Evolutionary conservation across 2,888 invertebrate genomes (phyloP).

Genomic region (Tinea pellionella): DNA sequence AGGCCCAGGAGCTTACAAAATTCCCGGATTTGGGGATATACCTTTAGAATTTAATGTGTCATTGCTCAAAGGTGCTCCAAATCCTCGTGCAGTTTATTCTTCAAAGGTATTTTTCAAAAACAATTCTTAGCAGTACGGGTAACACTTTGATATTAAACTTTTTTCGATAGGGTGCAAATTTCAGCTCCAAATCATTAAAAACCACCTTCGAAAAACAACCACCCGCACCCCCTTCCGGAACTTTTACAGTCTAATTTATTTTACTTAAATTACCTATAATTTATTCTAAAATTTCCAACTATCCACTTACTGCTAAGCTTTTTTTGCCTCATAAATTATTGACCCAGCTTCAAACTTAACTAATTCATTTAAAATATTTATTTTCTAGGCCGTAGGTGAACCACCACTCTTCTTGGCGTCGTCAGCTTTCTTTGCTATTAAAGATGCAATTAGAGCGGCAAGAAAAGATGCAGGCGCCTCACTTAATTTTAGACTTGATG

Average conservation of each 20-base stretch:
- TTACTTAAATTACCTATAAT: too few species aligned
- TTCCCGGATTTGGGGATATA: slow-evolving; percentile 93
- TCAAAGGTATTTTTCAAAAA: slow-evolving; percentile 85
- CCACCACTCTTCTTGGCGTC: slow-evolving; percentile 92
- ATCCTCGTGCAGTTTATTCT: slow-evolving; percentile 92
- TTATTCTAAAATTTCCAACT: too few species aligned
- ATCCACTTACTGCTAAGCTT: too few species aligned
- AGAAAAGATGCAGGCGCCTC: slow-evolving; percentile 75
- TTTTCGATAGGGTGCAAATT: too few species aligned
- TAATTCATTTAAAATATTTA: neutral
- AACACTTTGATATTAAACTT: too few species aligned
- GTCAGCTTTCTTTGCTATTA: slow-evolving; percentile 91
- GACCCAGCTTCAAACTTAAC: slow-evolving; percentile 18
- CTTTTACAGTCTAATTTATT: too few species aligned
- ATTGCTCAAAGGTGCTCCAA: slow-evolving; percentile 88
- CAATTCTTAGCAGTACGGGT: too few species aligned
- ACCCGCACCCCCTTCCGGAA: too few species aligned
- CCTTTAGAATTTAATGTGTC: slow-evolving; percentile 94
- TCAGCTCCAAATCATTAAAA: too few species aligned
- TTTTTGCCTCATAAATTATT: too few species aligned
- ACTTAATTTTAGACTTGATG: slow-evolving; percentile 74
- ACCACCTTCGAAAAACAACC: too few species aligned
- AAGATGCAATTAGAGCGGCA: slow-evolving; percentile 85
- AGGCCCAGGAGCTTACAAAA: slow-evolving; percentile 94
- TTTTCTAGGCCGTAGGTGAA: slow-evolving; percentile 88